Conservation (phyloP, 2,888 invertebrate species). For the Oligia strigilis region DNA sequence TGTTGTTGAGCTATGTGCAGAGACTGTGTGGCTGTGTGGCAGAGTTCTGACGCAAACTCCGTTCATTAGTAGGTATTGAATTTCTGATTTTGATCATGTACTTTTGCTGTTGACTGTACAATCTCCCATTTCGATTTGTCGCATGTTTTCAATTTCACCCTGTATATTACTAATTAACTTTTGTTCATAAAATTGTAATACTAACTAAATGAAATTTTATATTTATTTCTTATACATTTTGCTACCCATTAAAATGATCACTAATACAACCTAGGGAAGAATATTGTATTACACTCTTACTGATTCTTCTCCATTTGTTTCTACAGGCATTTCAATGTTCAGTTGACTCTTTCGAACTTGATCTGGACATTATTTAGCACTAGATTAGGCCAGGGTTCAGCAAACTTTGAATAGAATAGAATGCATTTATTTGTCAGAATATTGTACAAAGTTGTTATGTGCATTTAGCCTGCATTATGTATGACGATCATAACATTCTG, state of each 20-base stretch:
- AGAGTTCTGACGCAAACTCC: too few species aligned
- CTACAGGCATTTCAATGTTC: slow-evolving; percentile 5
- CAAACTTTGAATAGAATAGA: slow-evolving; percentile 18
- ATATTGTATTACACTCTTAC: slow-evolving; percentile 15
- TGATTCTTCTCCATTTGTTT: neutral
- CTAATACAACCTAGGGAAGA: neutral
- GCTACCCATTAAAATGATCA: neutral
- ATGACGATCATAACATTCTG: too few species aligned
- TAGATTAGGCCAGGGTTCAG: slow-evolving; percentile 36
- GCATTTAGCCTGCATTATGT: too few species aligned
- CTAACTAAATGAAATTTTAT: neutral
- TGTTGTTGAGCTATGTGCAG: too few species aligned
- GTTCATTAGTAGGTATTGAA: too few species aligned
- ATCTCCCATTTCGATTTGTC: too few species aligned
- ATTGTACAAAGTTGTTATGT: too few species aligned
- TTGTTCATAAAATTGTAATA: neutral
- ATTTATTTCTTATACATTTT: neutral
- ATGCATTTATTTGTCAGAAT: too few species aligned
- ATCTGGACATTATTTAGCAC: slow-evolving; percentile 15
- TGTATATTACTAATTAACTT: neutral
- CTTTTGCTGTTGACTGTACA: too few species aligned
- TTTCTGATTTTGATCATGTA: too few species aligned
- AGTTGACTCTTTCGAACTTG: slow-evolving; percentile 19
- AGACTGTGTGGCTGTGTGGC: too few species aligned
- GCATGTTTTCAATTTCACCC: too few species aligned